Evolutionary conservation across 1,140 invertebrate genomes (phyloP), one percentile per base, ranked within the genome.

Genomic region (Conus ventricosus): DNA sequence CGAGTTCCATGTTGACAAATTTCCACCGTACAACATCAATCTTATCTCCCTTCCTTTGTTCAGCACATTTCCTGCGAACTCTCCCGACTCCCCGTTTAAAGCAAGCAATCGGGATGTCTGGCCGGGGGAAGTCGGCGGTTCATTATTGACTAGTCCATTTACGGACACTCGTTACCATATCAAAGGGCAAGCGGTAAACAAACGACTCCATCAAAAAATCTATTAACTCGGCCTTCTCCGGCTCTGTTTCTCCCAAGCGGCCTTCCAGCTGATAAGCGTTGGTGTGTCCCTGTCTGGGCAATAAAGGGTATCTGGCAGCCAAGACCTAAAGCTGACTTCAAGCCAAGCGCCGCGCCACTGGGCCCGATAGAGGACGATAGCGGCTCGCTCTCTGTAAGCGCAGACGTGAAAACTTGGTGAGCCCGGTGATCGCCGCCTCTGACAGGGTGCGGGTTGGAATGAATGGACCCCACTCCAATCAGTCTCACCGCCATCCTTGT

Each of bases 201-300:
- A 71, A 71, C 67, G 67, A 71, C 67, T 71, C 67, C 67, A 71
- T 71, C 67, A 71, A 71, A 71, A 71, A 71, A 11, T 71, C 67
- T 71, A 71, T 71, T 71, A 71, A 71, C 67, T n/a, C 67, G 20
- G 67, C 11, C 67, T 71, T 71, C 67, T 20, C 13, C 20, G 23
- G 20, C 67, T 20, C 17, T 71, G 13, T 71, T 71, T 71, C 20
- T 13, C 17, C 67, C 23, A 39, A 39, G 39, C 39, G 67, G 20
- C 67, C 67, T 23, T 7, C 23, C 23, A 23, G 67, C 67, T 71
- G 67, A 71, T 71, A 71, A 71, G 67, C 67, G 67, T 20, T 20
- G 23, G 67, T 71, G 67, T 71, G 67, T 71, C 67, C 67, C 11
- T 71, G 13, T 71, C 11, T 11, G 67, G 20, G 67, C 67, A 71